phyloP scores from a whole-genome alignment of 2,888 invertebrate genomes.

The Lochmaea crataegi region DNA sequence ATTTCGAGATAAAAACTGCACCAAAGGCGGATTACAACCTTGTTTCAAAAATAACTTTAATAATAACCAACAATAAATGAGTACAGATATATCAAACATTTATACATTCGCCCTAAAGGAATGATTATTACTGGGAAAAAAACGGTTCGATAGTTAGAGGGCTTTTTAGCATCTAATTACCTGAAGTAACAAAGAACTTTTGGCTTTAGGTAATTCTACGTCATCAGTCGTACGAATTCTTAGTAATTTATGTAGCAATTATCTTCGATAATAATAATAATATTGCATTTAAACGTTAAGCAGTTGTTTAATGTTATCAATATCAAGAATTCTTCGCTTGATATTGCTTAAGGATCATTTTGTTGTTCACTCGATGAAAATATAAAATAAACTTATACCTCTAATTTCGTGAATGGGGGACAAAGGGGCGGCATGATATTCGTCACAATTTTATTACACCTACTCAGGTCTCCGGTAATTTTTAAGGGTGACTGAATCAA shows the following conservation, averaged over 20 bases:
- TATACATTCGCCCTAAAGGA: slow-evolving; percentile 5
- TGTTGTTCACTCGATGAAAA: background rate
- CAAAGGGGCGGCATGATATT: no score
- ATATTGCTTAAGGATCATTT: background rate
- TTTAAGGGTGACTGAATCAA: no score
- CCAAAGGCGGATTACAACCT: slow-evolving; percentile 4
- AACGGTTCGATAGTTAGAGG: slow-evolving; percentile 29
- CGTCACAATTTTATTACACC: no score
- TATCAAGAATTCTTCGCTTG: slow-evolving; percentile 16
- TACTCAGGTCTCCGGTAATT: no score
- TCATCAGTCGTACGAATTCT: slow-evolving; percentile 42
- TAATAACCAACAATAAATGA: slow-evolving; percentile 4
- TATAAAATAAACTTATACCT: no score
- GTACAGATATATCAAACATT: slow-evolving; percentile 9
- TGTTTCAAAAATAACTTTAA: slow-evolving; percentile 3
- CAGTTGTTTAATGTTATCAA: slow-evolving; percentile 15
- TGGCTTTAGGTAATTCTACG: slow-evolving; percentile 35
- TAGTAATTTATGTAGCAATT: slow-evolving; percentile 44
- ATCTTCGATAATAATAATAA: slow-evolving; percentile 41
- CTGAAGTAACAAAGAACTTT: slow-evolving; percentile 33
- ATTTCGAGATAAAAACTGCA: slow-evolving; percentile 6
- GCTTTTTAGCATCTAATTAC: slow-evolving; percentile 39
- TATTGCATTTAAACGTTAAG: slow-evolving; percentile 27
- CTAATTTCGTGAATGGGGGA: no score
- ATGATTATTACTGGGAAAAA: slow-evolving; percentile 6